A percentile compares a stretch with the other conserved stretches of the same genome.
Conservation (phyloP, 2,888 invertebrate species). For the Allolobophora icterica region DNA sequence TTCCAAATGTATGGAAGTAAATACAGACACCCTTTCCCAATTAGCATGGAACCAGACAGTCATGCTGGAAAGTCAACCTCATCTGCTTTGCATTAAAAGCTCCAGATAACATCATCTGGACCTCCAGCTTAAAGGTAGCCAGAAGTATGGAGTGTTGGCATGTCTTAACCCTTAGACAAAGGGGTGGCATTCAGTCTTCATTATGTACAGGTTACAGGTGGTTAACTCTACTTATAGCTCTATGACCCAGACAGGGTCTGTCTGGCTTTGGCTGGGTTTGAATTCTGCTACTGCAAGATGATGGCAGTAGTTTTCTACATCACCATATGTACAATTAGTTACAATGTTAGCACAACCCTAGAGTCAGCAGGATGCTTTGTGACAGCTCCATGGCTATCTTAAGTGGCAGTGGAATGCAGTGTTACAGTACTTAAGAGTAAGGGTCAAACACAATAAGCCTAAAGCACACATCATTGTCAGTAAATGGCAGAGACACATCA, state of each 20-base stretch:
- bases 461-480: not conserved
- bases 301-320: constrained; percentile 17
- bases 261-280: not conserved
- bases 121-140: not conserved
- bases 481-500: not conserved
- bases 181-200: not conserved
- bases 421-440: not conserved
- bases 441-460: not conserved
- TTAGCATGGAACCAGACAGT: not conserved
- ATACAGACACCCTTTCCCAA: not conserved
- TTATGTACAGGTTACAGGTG: not conserved
- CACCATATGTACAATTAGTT: not conserved
- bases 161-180: not conserved
- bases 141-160: not conserved
- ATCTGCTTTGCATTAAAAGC: not conserved
- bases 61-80: constrained; percentile 7
- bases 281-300: not conserved
- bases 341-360: not conserved
- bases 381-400: not conserved
- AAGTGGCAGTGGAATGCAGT: constrained; percentile 5
- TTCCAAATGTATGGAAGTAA: not conserved
- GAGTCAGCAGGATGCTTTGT: not conserved
- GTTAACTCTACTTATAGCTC: not conserved
- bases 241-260: not conserved
- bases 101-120: not conserved